Conservation (phyloP, 64 coral and sea anemone species). For the Montipora efflorescens region DNA sequence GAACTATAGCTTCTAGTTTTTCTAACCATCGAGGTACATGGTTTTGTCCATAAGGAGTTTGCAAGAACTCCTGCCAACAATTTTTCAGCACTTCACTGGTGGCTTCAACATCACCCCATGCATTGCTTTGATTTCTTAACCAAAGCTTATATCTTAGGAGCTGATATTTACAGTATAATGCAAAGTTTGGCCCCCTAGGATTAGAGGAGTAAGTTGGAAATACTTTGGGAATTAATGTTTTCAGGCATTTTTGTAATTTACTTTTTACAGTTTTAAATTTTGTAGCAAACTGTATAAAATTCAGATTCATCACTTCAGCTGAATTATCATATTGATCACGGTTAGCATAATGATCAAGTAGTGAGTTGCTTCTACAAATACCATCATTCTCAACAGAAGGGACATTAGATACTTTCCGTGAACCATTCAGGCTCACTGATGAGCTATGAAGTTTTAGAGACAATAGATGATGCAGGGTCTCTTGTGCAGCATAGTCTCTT, state of each 20-base stretch:
- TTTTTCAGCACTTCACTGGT: conserved; percentile 49
- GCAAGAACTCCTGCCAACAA: conserved; percentile 58
- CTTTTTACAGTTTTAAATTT: conserved; percentile 62
- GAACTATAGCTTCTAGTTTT: conserved; percentile 52
- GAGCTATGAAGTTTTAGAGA: conserved; percentile 53
- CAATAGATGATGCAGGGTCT: conserved; percentile 47
- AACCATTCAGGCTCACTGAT: conserved; percentile 45
- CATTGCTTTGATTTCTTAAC: conserved; percentile 41
- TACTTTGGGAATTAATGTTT: conserved; percentile 44
- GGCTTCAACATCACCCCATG: conserved; percentile 37
- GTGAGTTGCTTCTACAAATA: conserved; percentile 64
- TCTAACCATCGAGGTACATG: conserved; percentile 76
- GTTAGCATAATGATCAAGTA: conserved; percentile 72
- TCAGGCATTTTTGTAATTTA: conserved; percentile 66
- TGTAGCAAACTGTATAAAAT: conserved; percentile 73
- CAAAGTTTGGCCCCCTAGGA: no score
- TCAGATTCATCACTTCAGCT: conserved; percentile 52
- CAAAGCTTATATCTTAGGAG: conserved; percentile 51
- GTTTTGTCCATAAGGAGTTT: conserved; percentile 65
- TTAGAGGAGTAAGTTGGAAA: no score
- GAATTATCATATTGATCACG: conserved; percentile 65
- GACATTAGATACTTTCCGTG: conserved; percentile 35
- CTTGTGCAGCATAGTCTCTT: conserved; percentile 59
- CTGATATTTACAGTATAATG: background rate
- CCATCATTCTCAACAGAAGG: conserved; percentile 50